Evolutionary conservation across 2,797 vertebrate genomes (phyloP).

Genomic region (Pipistrellus kuhlii): DNA sequence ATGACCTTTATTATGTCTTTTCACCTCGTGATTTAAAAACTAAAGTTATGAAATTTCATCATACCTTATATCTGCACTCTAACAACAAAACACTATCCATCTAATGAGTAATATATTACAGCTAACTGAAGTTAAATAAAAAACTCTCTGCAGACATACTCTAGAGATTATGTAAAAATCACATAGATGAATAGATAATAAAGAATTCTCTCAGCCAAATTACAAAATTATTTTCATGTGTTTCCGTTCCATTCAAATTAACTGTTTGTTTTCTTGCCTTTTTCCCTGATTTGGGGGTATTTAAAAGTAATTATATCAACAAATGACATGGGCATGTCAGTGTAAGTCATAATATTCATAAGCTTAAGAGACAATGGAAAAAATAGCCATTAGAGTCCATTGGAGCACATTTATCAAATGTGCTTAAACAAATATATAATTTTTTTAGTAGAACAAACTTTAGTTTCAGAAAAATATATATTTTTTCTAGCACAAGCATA

Average conservation of each 20-base stretch:
- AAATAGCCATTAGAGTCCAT: neutral
- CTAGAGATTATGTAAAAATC: slow-evolving; percentile 14
- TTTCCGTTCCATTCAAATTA: neutral
- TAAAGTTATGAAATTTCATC: neutral
- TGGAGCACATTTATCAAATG: neutral
- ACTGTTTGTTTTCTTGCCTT: neutral
- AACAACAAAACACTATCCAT: neutral
- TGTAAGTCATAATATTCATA: slow-evolving; percentile 18
- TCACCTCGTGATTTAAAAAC: neutral
- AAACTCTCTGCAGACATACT: neutral
- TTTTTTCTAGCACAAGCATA: neutral
- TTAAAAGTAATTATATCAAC: slow-evolving; percentile 52
- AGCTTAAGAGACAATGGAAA: neutral
- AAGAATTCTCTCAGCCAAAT: neutral
- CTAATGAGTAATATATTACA: neutral
- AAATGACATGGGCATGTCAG: neutral
- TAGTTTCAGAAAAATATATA: neutral
- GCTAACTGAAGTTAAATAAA: slow-evolving; percentile 3
- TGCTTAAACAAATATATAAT: too few species aligned
- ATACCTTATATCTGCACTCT: neutral
- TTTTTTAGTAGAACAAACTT: slow-evolving; percentile 36
- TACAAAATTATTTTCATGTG: neutral
- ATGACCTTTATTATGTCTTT: neutral
- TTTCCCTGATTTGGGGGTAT: neutral
- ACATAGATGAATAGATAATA: neutral